These are phyloP conservation scores for Prunella himalayana DNA, from an alignment of 2,113 vertebrate genomes.

Conservation along the genomic window DNA sequence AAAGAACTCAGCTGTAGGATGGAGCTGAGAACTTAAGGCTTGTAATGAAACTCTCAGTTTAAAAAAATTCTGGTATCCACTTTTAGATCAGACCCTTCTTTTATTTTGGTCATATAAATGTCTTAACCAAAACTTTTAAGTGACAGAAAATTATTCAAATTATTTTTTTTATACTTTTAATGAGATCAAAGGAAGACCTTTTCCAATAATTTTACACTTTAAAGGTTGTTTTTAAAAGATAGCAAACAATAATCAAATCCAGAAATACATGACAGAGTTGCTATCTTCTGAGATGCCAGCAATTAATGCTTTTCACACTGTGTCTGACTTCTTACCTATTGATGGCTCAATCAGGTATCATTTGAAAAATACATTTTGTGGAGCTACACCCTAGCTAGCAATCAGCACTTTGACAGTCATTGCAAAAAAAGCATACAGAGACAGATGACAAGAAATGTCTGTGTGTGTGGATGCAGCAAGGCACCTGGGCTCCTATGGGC, in stretches of 20 bases:
- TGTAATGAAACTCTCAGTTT: neutral
- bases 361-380: neutral
- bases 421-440: neutral
- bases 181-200: neutral
- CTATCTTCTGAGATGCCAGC: neutral
- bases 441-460: neutral
- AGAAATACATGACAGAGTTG: fast-evolving
- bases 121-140: neutral
- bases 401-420: neutral
- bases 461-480: neutral
- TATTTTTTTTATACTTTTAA: neutral
- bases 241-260: neutral
- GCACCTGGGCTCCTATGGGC: neutral
- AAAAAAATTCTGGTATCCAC: neutral
- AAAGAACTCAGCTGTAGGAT: neutral
- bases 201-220: neutral
- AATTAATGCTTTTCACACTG: neutral
- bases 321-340: neutral
- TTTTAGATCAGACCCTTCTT: neutral
- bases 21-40: neutral
- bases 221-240: neutral
- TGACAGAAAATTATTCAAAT: neutral
- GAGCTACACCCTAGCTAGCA: neutral
- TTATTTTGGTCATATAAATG: neutral
- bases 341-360: neutral